Percentiles rank a stretch among this genome's conserved stretches.
These are phyloP conservation scores for Erythrocercus mccallii DNA, from an alignment of 2,113 vertebrate species.

Conservation along the genomic window DNA sequence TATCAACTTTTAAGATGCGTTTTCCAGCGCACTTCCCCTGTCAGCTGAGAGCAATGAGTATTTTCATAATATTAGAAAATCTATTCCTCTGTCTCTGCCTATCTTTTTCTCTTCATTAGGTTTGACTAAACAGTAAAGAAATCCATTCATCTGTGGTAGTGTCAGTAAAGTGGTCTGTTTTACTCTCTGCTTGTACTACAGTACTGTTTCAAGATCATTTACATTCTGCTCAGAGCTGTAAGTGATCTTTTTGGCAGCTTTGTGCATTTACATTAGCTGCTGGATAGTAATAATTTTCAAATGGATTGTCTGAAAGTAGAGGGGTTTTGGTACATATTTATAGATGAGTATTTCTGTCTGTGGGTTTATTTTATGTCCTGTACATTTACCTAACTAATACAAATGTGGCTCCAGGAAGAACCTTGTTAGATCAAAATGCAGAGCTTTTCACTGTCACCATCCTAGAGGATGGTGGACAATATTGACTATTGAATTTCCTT, in stretches of 20 bases:
- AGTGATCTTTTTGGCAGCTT: background rate
- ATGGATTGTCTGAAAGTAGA: background rate
- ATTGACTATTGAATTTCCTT: background rate
- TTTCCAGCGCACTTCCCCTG: background rate
- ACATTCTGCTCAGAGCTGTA: background rate
- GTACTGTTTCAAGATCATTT: background rate
- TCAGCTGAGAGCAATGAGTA: background rate
- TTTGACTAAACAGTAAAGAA: constrained; percentile 8
- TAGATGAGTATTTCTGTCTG: background rate
- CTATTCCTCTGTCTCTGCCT: background rate
- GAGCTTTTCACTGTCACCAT: background rate
- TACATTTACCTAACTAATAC: background rate
- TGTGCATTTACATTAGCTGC: background rate
- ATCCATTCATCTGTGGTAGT: background rate
- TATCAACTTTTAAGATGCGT: background rate
- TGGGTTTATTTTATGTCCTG: background rate
- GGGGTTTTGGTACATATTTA: background rate
- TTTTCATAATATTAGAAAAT: constrained; percentile 4
- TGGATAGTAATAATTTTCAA: background rate
- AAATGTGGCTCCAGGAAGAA: background rate
- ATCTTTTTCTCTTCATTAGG: background rate
- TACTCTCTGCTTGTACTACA: background rate
- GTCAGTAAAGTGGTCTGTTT: background rate
- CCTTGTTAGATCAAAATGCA: background rate
- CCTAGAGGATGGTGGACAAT: background rate